Evolutionary conservation across 2,113 vertebrate genomes (phyloP).

Genomic region (Nyctibius bracteatus): DNA sequence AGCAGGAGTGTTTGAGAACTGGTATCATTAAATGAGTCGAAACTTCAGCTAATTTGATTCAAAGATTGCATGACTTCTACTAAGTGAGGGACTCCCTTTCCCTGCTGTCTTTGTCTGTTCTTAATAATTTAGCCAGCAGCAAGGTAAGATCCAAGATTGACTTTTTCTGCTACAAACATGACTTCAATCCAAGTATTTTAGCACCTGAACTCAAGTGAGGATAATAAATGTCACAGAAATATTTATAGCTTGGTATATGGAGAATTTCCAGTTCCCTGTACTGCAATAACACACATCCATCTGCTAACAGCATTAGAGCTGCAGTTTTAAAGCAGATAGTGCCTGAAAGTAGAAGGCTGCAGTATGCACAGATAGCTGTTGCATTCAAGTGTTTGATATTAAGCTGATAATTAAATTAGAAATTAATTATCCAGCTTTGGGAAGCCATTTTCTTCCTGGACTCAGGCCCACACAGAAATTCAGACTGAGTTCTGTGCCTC

Average conservation of each 20-base stretch:
- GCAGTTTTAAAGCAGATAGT: constrained; percentile 49
- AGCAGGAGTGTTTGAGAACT: constrained; percentile 47
- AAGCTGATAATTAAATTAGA: constrained; percentile 66
- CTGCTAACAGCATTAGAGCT: constrained; percentile 89
- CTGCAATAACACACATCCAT: constrained; percentile 87
- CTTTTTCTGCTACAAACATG: constrained; percentile 73
- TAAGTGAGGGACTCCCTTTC: constrained; percentile 67
- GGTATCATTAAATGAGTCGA: constrained; percentile 55
- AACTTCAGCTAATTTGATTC: constrained; percentile 73
- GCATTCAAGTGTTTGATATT: constrained; percentile 58
- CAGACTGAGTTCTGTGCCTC: not conserved
- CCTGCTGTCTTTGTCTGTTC: constrained; percentile 66
- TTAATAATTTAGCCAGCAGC: constrained; percentile 72
- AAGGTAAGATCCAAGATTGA: constrained; percentile 64
- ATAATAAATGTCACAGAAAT: constrained; percentile 92
- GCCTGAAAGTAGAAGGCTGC: constrained; percentile 78
- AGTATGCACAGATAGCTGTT: constrained; percentile 31
- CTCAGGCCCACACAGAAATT: constrained; percentile 29
- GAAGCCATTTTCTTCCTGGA: constrained; percentile 21
- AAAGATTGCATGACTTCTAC: constrained; percentile 71
- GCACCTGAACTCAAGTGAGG: constrained; percentile 92
- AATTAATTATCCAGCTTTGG: constrained; percentile 50
- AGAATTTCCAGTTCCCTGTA: constrained; percentile 90
- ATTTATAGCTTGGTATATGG: constrained; percentile 93
- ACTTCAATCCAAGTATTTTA: constrained; percentile 87